Evolutionary conservation across 2,797 vertebrate genomes (phyloP).

Genomic region (Crypturellus tataupa): DNA sequence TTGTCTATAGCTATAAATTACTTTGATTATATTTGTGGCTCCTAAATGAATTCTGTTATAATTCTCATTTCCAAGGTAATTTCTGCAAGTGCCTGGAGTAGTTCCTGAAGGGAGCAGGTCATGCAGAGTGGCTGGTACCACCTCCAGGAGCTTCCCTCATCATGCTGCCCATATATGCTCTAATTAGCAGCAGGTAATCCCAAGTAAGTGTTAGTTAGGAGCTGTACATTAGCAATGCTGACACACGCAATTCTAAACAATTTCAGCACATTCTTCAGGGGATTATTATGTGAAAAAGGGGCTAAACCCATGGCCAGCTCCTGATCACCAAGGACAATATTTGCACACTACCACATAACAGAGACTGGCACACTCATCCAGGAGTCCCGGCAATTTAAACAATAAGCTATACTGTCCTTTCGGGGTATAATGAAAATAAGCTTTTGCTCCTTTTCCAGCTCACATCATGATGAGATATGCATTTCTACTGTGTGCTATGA

Average conservation of each 20-base stretch:
- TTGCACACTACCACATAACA: accelerated
- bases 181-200: neutral
- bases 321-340: neutral
- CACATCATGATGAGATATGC: neutral
- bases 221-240: neutral
- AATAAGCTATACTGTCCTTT: neutral
- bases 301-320: neutral
- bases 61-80: neutral
- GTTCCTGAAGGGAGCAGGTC: neutral
- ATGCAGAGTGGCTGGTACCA: neutral
- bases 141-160: neutral
- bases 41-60: neutral
- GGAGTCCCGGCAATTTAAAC: neutral
- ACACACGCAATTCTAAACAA: neutral
- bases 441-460: neutral
- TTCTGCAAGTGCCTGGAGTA: neutral
- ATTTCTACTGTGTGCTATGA: neutral
- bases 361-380: neutral
- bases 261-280: neutral
- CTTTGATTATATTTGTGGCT: neutral
- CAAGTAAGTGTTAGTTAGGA: neutral
- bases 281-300: neutral
- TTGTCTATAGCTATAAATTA: neutral
- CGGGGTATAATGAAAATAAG: neutral
- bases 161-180: accelerated